These are phyloP conservation scores for Hydrotaea cyrtoneurina DNA, from an alignment of 2,888 invertebrate genomes.

Conservation along the genomic window DNA sequence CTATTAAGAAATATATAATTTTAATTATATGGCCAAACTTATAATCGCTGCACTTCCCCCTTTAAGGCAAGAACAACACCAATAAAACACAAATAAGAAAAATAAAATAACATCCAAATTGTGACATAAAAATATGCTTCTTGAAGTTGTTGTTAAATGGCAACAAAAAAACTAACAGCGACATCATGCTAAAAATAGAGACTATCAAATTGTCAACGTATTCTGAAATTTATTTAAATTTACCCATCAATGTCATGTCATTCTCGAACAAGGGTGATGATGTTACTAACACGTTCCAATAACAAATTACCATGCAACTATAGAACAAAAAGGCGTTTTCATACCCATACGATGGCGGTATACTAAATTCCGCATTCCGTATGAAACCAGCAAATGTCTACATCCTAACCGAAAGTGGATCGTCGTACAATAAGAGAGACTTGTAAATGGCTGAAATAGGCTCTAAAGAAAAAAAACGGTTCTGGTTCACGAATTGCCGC, in stretches of 20 bases:
- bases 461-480: no score
- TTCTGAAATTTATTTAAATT: constrained; percentile 41
- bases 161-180: constrained; percentile 9
- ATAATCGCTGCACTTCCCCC: constrained; percentile 40
- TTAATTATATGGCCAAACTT: constrained; percentile 10
- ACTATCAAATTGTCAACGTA: constrained; percentile 47
- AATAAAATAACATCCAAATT: constrained; percentile 10
- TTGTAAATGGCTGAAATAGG: no score
- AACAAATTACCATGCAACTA: no score
- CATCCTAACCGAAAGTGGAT: no score
- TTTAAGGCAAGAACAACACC: background rate
- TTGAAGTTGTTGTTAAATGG: constrained; percentile 54
- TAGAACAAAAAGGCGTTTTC: no score
- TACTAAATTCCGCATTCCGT: no score
- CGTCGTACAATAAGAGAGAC: no score
- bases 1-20: constrained; percentile 18
- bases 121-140: constrained; percentile 30
- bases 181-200: background rate
- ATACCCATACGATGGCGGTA: no score
- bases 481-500: no score
- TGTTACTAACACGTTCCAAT: no score
- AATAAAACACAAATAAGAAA: background rate
- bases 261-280: background rate
- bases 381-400: no score
- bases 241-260: constrained; percentile 56